Evolutionary conservation across 1,140 invertebrate genomes (phyloP).

Genomic region (Diprion similis): DNA sequence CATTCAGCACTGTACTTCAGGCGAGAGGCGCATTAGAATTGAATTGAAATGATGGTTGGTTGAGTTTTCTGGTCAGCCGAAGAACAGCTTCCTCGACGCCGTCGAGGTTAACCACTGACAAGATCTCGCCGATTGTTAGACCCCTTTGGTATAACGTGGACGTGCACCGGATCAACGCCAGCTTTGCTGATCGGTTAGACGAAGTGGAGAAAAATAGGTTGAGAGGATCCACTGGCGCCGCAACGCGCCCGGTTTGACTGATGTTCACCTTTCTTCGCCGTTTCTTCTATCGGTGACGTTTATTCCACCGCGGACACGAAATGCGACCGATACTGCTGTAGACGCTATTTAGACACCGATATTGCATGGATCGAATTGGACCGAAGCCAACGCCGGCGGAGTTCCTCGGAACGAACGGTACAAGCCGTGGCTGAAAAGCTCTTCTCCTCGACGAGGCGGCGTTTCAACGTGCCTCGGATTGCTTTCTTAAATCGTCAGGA

Average conservation of each 20-base stretch:
- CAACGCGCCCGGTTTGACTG: background rate
- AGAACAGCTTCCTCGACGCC: constrained; percentile 3
- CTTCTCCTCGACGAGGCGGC: no score
- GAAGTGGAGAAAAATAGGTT: background rate
- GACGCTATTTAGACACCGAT: background rate
- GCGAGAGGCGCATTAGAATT: constrained; percentile 39
- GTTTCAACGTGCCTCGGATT: no score
- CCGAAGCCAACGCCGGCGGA: background rate
- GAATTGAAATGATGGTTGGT: constrained; percentile 33
- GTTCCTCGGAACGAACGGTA: no score
- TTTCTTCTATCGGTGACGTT: background rate
- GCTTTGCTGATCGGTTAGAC: background rate
- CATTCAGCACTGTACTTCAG: background rate
- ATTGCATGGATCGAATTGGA: background rate
- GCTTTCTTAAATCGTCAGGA: no score
- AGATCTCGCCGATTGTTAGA: background rate
- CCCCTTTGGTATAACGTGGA: background rate
- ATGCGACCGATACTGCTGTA: background rate
- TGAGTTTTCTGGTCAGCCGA: background rate
- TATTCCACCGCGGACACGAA: background rate
- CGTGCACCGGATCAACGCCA: background rate
- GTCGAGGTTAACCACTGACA: background rate
- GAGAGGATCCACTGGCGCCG: background rate
- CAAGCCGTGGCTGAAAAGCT: no score
- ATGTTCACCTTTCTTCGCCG: background rate